A percentile compares a stretch with the other conserved stretches of the same genome.
These are phyloP conservation scores for Leptothorax acervorum DNA, from an alignment of 2,888 invertebrate species.

Conservation along the genomic window DNA sequence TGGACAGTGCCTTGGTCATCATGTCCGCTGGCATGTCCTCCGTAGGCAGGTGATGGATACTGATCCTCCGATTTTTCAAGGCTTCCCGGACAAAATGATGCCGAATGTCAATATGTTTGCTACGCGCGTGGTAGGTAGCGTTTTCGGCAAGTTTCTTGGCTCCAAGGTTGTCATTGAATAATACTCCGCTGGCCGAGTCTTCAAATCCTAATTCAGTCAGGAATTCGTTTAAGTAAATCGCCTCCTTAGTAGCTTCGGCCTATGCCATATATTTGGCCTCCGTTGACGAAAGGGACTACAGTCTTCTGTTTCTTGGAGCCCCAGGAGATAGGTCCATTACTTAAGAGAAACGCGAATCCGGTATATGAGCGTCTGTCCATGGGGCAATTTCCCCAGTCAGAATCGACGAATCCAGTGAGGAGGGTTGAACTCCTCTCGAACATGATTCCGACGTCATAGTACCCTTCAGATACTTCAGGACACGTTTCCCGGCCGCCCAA, in stretches of 20 bases:
- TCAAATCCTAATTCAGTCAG: neutral
- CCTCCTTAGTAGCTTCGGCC: neutral
- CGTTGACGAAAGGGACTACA: neutral
- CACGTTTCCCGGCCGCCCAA: neutral
- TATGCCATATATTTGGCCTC: too few species aligned
- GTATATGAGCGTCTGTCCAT: neutral
- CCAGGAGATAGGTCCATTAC: neutral
- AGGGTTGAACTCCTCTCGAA: neutral
- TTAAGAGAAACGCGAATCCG: neutral
- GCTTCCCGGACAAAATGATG: slow-evolving; percentile 14
- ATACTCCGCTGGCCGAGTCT: neutral
- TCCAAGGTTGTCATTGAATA: neutral
- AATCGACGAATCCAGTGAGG: neutral
- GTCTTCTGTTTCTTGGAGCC: slow-evolving; percentile 11
- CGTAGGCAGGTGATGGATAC: neutral
- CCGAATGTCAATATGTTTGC: slow-evolving; percentile 4
- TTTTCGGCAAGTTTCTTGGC: neutral
- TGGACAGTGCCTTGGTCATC: neutral
- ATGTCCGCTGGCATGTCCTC: neutral
- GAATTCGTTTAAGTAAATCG: neutral
- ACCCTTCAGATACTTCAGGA: neutral
- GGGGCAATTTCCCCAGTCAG: neutral
- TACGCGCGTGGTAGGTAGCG: neutral
- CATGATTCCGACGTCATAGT: neutral
- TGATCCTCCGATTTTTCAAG: neutral